phyloP scores from a whole-genome alignment of 2,113 vertebrate genomes.

The Podocnemis expansa region DNA sequence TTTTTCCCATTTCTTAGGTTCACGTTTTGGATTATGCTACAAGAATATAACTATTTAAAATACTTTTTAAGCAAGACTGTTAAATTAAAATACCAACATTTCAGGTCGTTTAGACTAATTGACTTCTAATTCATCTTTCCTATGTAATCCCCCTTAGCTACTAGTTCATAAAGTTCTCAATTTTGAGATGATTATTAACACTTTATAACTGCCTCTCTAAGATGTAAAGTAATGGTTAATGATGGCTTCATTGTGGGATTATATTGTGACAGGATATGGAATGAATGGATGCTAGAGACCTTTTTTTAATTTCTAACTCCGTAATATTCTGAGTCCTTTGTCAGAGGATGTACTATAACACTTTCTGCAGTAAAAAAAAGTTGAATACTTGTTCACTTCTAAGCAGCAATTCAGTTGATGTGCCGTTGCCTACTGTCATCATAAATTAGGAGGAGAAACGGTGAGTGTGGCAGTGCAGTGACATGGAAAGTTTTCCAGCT shows the following conservation, averaged over 20 bases:
- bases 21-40: neutral
- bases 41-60: slow-evolving; percentile 28
- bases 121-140: neutral
- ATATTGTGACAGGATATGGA: neutral
- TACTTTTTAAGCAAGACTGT: slow-evolving; percentile 27
- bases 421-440: neutral
- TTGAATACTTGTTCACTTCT: neutral
- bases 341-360: neutral
- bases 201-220: neutral
- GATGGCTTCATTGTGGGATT: neutral
- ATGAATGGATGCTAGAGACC: neutral
- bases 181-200: neutral
- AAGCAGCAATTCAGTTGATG: neutral
- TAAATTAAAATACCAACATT: slow-evolving; percentile 13
- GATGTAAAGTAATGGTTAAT: neutral
- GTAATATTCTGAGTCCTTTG: neutral
- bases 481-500: neutral
- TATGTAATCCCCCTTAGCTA: neutral
- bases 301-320: neutral
- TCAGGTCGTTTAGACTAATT: slow-evolving; percentile 10
- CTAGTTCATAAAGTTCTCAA: neutral
- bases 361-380: neutral
- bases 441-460: neutral
- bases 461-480: neutral
- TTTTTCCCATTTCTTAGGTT: neutral